Percentiles rank a stretch among this genome's conserved stretches.
These are phyloP conservation scores for Psittacula cyanocephala DNA, from an alignment of 2,113 vertebrate species.

Conservation along the genomic window DNA sequence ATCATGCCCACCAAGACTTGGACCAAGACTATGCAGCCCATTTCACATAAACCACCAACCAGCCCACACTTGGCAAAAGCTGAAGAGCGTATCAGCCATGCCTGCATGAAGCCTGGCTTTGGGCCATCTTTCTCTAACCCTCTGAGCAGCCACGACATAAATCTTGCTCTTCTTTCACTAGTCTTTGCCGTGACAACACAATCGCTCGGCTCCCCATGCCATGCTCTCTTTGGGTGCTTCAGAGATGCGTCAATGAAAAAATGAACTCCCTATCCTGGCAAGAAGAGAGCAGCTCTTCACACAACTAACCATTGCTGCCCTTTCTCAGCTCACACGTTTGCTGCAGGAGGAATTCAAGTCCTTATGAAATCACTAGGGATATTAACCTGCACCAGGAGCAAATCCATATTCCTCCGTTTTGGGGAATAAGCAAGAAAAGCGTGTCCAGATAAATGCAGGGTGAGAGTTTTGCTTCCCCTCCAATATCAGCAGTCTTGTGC, in stretches of 20 bases:
- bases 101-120: constrained; percentile 38
- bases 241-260: constrained; percentile 46
- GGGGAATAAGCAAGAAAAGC: background rate
- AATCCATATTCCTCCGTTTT: background rate
- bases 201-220: constrained; percentile 31
- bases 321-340: background rate
- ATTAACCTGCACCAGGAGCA: background rate
- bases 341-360: background rate
- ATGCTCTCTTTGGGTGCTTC: background rate
- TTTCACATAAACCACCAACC: constrained; percentile 35
- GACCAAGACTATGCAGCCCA: background rate
- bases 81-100: constrained; percentile 11
- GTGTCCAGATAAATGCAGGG: background rate
- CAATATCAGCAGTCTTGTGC: background rate
- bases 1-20: constrained; percentile 43
- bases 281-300: background rate
- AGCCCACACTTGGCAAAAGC: constrained; percentile 35
- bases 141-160: constrained; percentile 8
- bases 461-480: background rate
- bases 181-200: constrained; percentile 61
- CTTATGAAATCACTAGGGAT: background rate
- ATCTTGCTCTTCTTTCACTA: constrained; percentile 47
- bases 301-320: background rate
- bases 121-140: constrained; percentile 6
- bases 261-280: background rate